Percentiles rank a stretch among this genome's conserved stretches.
Evolutionary conservation across 92 coral and sea anemone genomes (phyloP).

Genomic region (Meandrina meandrites): DNA sequence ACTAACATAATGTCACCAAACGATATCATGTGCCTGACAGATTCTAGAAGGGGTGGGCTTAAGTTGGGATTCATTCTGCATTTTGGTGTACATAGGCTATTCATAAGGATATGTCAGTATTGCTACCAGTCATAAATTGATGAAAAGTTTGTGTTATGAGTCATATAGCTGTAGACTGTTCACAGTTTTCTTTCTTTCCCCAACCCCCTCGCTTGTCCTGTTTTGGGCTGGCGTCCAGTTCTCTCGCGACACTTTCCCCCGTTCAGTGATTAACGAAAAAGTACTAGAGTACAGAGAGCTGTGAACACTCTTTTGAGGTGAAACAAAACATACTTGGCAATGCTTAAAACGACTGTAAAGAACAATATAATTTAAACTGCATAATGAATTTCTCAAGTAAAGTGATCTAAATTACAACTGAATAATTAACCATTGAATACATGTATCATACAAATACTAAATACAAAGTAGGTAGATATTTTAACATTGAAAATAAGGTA

Average conservation of each 20-base stretch:
- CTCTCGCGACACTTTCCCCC: too few relatives aligned
- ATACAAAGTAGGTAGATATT: background rate
- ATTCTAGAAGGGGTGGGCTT: background rate
- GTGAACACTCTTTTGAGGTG: background rate
- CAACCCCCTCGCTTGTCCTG: too few relatives aligned
- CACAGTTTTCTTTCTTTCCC: too few relatives aligned
- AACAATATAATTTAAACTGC: background rate
- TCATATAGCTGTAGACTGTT: background rate
- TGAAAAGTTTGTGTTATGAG: background rate
- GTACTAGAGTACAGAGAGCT: too few relatives aligned
- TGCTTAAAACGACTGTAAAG: background rate
- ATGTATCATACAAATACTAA: background rate
- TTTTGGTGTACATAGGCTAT: background rate
- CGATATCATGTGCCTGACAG: background rate
- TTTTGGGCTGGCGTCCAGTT: too few relatives aligned
- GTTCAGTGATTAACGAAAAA: too few relatives aligned
- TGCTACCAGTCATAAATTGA: too few relatives aligned
- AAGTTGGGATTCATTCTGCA: background rate
- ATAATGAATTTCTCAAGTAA: background rate
- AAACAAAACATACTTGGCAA: background rate
- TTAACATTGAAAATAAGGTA: background rate
- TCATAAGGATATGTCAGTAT: too few relatives aligned
- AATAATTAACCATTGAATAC: background rate
- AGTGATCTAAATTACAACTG: background rate
- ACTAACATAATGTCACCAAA: background rate